Percentiles rank a stretch among this genome's conserved stretches.
Evolutionary conservation across 2,113 vertebrate genomes (phyloP).

Genomic region (Rhynchomys soricoides): DNA sequence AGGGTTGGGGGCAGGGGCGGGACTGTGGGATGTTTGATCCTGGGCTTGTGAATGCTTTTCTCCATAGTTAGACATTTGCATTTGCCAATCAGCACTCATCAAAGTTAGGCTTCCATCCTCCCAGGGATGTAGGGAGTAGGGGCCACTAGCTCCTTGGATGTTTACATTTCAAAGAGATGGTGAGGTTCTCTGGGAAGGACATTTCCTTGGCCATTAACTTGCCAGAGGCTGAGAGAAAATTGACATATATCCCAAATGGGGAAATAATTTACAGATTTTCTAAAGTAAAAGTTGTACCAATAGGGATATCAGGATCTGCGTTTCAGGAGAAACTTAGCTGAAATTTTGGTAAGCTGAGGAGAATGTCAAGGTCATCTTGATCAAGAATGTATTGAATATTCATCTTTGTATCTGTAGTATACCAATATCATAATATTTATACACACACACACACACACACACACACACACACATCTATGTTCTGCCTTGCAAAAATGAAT

Average conservation of each 20-base stretch:
- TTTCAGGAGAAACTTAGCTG: neutral
- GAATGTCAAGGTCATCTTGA: neutral
- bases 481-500: neutral
- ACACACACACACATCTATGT: conserved; percentile 7
- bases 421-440: neutral
- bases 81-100: conserved; percentile 26
- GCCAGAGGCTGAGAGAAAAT: conserved; percentile 19
- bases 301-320: neutral
- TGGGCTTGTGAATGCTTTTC: neutral
- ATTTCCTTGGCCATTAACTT: neutral
- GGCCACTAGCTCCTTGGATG: neutral
- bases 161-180: conserved; percentile 57
- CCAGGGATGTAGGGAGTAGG: neutral
- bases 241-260: neutral
- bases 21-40: neutral
- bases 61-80: neutral
- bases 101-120: neutral
- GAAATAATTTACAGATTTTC: conserved; percentile 37
- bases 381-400: neutral
- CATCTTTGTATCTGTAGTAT: neutral
- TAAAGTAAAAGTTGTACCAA: neutral
- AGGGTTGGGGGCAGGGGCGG: neutral
- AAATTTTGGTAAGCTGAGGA: conserved; percentile 9
- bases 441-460: neutral
- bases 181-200: conserved; percentile 22